These are phyloP conservation scores for Tenrec ecaudatus DNA, from an alignment of 2,113 vertebrate species.

Conservation along the genomic window DNA sequence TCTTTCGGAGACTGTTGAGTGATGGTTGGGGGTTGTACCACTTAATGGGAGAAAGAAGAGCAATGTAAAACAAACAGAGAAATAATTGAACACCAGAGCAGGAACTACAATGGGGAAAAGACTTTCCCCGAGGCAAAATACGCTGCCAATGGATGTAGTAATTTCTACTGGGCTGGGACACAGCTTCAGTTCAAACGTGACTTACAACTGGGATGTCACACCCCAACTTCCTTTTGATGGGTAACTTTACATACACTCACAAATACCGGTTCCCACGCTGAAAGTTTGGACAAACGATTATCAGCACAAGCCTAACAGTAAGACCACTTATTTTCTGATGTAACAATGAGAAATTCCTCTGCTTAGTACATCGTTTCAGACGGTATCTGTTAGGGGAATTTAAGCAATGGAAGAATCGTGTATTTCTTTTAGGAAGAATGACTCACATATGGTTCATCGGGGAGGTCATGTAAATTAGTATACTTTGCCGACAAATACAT, in stretches of 20 bases:
- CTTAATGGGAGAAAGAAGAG: constrained; percentile 87
- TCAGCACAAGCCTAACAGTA: constrained; percentile 44
- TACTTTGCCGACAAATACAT: constrained; percentile 26
- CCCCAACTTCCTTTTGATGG: not conserved
- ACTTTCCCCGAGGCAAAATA: constrained; percentile 54
- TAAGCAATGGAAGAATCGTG: not conserved
- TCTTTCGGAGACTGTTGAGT: constrained; percentile 97
- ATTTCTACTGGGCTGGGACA: constrained; percentile 34
- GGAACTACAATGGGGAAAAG: constrained; percentile 41
- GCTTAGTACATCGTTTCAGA: constrained; percentile 17
- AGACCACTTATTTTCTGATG: constrained; percentile 76
- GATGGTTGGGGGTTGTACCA: constrained; percentile 97
- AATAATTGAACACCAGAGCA: constrained; percentile 73
- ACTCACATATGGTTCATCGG: not conserved
- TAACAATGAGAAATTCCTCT: constrained; percentile 80
- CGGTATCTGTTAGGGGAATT: constrained; percentile 36
- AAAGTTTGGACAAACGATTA: constrained; percentile 57
- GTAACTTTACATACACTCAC: not conserved
- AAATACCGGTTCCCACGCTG: constrained; percentile 25
- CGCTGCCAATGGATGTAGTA: constrained; percentile 15
- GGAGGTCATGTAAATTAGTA: constrained; percentile 28
- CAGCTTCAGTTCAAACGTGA: constrained; percentile 17
- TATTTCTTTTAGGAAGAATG: constrained; percentile 42
- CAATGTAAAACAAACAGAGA: constrained; percentile 68
- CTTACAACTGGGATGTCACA: constrained; percentile 35